Conservation (phyloP, 1,140 invertebrate genomes). For the Drosophila nebulosa region DNA sequence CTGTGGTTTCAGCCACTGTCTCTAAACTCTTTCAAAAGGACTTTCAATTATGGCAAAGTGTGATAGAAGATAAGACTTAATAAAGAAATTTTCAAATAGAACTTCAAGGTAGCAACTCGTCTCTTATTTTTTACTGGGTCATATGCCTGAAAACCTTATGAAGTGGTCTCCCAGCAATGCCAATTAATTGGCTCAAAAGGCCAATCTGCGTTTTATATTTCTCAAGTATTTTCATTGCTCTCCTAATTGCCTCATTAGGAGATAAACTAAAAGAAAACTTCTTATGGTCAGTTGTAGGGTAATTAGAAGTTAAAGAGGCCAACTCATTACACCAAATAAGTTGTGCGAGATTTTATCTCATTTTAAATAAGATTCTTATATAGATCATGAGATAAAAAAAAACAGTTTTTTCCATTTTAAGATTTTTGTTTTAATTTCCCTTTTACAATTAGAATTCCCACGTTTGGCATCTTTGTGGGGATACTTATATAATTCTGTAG, state of each 20-base stretch:
- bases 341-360: constrained; percentile 4
- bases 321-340: constrained; percentile 30
- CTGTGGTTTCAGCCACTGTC: not conserved
- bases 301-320: constrained; percentile 52
- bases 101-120: not conserved
- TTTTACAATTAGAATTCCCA: not conserved
- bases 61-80: not conserved
- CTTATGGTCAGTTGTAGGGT: constrained; percentile 23
- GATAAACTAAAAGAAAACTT: constrained; percentile 15
- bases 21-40: not conserved
- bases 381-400: not conserved
- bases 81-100: not conserved
- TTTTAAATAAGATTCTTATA: not conserved
- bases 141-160: not conserved
- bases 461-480: not conserved
- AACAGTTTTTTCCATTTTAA: not conserved
- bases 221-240: constrained; percentile 33
- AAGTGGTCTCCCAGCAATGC: not conserved
- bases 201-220: not conserved
- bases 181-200: not conserved
- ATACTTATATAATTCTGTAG: not conserved
- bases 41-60: constrained; percentile 3
- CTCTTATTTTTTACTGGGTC: not conserved
- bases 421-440: not conserved
- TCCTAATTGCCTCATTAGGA: constrained; percentile 54